A percentile compares a stretch with the other conserved stretches of the same genome.
Evolutionary conservation across 2,888 invertebrate genomes (phyloP).

Genomic region (Oxystoma pomonae): DNA sequence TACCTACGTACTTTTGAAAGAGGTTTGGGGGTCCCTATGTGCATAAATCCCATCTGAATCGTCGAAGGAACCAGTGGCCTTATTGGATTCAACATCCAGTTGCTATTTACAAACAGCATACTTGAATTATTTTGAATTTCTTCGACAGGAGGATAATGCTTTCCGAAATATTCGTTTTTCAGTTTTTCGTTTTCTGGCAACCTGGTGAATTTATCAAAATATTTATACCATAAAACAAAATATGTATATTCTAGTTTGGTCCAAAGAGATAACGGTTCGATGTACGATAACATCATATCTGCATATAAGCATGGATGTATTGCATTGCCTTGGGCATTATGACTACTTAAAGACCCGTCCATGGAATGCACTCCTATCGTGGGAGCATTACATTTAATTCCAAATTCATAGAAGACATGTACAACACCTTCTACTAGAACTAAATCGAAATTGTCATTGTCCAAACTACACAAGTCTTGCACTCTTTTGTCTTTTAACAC

Average conservation of each 20-base stretch:
- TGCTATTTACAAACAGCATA: constrained; percentile 35
- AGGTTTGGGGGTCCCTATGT: not conserved
- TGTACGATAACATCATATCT: constrained; percentile 30
- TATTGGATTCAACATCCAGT: constrained; percentile 35
- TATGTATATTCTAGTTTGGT: constrained; percentile 33
- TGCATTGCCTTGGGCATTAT: constrained; percentile 31
- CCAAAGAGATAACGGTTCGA: constrained; percentile 41
- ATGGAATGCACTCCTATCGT: constrained; percentile 21
- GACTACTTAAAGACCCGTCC: constrained; percentile 27
- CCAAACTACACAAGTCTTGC: not conserved
- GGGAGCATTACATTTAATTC: constrained; percentile 7
- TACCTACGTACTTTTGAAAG: not conserved
- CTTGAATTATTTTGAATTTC: constrained; percentile 38
- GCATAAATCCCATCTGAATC: not conserved
- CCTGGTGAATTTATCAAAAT: constrained; percentile 26
- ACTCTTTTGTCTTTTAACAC: not conserved
- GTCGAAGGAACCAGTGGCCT: constrained; percentile 26
- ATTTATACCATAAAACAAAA: constrained; percentile 30
- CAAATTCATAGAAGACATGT: constrained; percentile 8
- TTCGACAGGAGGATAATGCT: constrained; percentile 34
- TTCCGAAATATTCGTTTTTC: constrained; percentile 38
- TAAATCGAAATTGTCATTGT: constrained; percentile 16
- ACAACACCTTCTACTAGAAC: constrained; percentile 17
- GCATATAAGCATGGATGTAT: constrained; percentile 30
- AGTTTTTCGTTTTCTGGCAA: constrained; percentile 31